Conservation (phyloP, 2,888 invertebrate species). For the Parelbella ahira region DNA sequence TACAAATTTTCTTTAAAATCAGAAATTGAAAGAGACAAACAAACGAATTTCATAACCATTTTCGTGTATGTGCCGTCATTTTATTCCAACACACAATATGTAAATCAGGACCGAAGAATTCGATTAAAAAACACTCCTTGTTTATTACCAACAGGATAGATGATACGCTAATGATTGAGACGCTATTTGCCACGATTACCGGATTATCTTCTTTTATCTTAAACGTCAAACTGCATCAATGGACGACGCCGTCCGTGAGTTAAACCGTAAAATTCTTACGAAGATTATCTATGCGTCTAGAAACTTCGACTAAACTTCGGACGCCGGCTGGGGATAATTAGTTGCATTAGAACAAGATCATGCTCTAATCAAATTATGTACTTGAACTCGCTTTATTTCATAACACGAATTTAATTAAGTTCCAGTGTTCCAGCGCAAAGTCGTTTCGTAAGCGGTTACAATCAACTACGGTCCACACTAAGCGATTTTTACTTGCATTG, state of each 20-base stretch:
- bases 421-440: conserved; percentile 33
- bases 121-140: too few relatives aligned
- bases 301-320: conserved; percentile 38
- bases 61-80: too few relatives aligned
- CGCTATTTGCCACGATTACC: conserved; percentile 6
- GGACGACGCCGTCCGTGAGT: not conserved
- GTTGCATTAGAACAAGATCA: conserved; percentile 59
- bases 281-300: conserved; percentile 30
- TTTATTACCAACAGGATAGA: too few relatives aligned
- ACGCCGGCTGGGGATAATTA: conserved; percentile 55
- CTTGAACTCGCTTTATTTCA: conserved; percentile 41
- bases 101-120: too few relatives aligned
- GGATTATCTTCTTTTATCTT: conserved; percentile 14
- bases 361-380: conserved; percentile 46
- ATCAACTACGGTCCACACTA: conserved; percentile 21
- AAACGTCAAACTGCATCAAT: conserved; percentile 11
- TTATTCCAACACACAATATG: too few relatives aligned
- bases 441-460: conserved; percentile 40
- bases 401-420: conserved; percentile 50
- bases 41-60: too few relatives aligned
- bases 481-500: conserved; percentile 10
- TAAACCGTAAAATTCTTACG: conserved; percentile 18
- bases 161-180: conserved; percentile 16
- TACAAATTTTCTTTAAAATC: too few relatives aligned
- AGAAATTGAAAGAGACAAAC: too few relatives aligned